A percentile compares a stretch with the other conserved stretches of the same genome.
Conservation (phyloP, 2,797 vertebrate species). For the Melanitta fusca region DNA sequence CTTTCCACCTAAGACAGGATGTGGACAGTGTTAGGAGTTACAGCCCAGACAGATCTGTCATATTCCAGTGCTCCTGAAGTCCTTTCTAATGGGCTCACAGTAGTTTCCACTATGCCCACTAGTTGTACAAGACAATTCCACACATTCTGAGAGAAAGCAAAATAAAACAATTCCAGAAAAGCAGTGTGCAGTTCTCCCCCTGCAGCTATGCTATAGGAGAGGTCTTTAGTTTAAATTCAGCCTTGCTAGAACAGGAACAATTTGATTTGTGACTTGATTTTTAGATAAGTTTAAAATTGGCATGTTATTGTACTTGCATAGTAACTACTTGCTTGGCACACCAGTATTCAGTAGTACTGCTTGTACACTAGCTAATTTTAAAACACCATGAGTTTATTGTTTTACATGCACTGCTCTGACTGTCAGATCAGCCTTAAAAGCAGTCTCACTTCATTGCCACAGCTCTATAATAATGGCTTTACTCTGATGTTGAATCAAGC, state of each 20-base stretch:
- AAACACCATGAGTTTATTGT: background rate
- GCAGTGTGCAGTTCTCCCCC: background rate
- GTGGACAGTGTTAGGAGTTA: background rate
- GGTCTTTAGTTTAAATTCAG: background rate
- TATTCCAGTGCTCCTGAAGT: background rate
- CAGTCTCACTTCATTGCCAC: background rate
- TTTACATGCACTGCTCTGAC: background rate
- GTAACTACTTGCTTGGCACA: background rate
- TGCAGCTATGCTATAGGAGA: background rate
- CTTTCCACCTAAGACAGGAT: background rate
- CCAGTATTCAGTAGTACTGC: background rate
- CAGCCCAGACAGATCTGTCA: background rate
- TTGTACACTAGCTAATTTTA: background rate
- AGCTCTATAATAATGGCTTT: background rate
- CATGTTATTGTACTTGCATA: background rate
- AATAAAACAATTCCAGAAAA: background rate
- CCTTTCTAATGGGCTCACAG: background rate
- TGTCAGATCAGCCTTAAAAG: background rate
- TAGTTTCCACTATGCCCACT: background rate
- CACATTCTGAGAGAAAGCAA: background rate
- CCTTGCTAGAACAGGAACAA: background rate
- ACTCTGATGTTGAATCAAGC: background rate
- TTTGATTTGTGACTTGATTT: background rate
- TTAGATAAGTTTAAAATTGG: background rate
- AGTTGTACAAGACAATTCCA: background rate